Evolutionary conservation across 2,888 invertebrate genomes (phyloP), one percentile per base, ranked within the genome.

Genomic region (Morpho achilles): DNA sequence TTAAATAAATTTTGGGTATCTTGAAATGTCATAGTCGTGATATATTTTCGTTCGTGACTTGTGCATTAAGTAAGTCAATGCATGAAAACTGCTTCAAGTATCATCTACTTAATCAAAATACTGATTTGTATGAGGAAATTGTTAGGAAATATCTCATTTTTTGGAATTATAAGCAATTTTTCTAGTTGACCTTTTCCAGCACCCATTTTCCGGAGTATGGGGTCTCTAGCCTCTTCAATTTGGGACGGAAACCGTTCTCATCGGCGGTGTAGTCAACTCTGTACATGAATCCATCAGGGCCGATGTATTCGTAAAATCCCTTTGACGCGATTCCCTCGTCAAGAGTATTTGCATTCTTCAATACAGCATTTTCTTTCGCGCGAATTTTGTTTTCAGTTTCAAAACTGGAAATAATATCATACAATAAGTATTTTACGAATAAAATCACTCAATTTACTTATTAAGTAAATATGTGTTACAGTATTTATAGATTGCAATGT

Each of bases 381-480:
- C 91, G 88, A 64, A 91, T 91, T 69, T 91, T 91, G 79, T 91
- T 91, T 74, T 91, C 91, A 16, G 91, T 91, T 71, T 91, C 91
- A 68, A 90, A 91, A 75, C 91, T 91, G 77, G 39, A 69, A 76
- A 67, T 66, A 65, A 32, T 32, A 32, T 32, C 32, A 32, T 32
- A 2, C 1, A 32, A 32, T 32, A 32, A 32, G 32, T 32, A 32
- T 32, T 32, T 32, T 32, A 5, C 32, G 32, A 32, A 32, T 32
- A 1, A 32, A 32, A 32, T 32, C 4, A 23, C 2, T 3, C 4
- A 23, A 2, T 32, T 32, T 32, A 32, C 3, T 32, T 32, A 32
- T 5, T 32, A 32, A 32, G 5, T 32, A 32, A 5, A 32, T 5
- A 32, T 5, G 32, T 32, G 0, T 32, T 32, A 32, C 5, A 32